Base-by-base conservation (phyloP, 1,140 invertebrate species). In the Caenorhabditis briggsae region DNA sequence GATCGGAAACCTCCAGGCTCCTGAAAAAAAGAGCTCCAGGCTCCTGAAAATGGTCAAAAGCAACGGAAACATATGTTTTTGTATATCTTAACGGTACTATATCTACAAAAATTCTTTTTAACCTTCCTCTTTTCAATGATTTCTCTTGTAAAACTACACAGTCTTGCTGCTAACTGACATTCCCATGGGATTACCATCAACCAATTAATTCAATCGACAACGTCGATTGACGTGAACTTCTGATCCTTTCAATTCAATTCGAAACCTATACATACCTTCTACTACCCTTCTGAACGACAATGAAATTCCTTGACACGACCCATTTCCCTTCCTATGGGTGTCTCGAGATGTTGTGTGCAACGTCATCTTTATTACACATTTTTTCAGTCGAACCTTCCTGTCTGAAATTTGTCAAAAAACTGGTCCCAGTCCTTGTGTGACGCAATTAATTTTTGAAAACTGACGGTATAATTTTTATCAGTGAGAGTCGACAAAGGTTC, bases 231-330 rank as follows among this genome's bases (percentile, higher is more conserved):
- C 59, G 59, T 46, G 64, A 70, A 70, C 64, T 70, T 70, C 64
- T 70, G 64, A 70, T 70, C 64, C 41, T 5, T n/a, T 46, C 20
- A 7, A 16, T 8, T 9, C 59, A 33, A 43, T 70, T 70, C 11
- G 0, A 46, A 70, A 70, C 20, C 41, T 33, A 33, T 3, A 33
- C 33, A 33, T 3, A 23, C 20, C 12, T 46, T n/a, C 20, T 33
- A 33, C 2, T 41, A 58, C 25, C 59, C 6, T 2, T 11, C 23
- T 61, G 9, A 18, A 70, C 43, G 64, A 41, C 64, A 70, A 70
- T 46, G 64, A 70, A 70, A 70, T 70, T 70, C 64, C 64, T 33
- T 70, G 64, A 70, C 33, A 70, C 64, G 64, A 70, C 64, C 41
- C 64, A 70, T 70, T 70, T 70, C 64, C 3, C 46, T 46, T 46